Conservation (phyloP, 1,140 invertebrate species). For the Drosophila ohnishii region DNA sequence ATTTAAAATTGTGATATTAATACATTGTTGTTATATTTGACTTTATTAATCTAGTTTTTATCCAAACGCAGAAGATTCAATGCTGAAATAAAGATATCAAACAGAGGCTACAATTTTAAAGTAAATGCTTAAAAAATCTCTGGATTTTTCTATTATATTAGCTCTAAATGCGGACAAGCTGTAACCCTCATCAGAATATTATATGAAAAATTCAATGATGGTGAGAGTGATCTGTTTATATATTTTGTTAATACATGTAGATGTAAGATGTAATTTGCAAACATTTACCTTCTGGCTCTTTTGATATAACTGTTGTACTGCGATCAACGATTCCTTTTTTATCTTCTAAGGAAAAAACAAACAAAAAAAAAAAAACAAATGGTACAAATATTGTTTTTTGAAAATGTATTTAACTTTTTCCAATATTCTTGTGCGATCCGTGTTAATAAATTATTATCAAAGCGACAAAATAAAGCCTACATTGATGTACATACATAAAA, state of each 20-base stretch:
- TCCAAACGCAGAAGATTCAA: conserved; percentile 59
- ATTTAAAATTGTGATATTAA: conserved; percentile 3
- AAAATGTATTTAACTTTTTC: conserved; percentile 37
- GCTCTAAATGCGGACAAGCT: conserved; percentile 2
- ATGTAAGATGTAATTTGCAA: not conserved
- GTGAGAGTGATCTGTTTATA: conserved; percentile 1
- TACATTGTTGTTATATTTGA: conserved; percentile 2
- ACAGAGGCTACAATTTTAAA: conserved; percentile 18
- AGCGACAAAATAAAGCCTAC: not conserved
- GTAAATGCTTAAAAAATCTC: not conserved
- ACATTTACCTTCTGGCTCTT: conserved; percentile 91
- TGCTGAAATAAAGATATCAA: conserved; percentile 59
- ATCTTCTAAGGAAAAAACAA: conserved; percentile 86
- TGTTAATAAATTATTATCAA: not conserved
- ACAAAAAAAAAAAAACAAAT: conserved; percentile 41
- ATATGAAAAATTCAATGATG: not conserved
- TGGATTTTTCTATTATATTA: not conserved
- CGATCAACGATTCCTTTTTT: conserved; percentile 95
- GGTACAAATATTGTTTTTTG: conserved; percentile 59
- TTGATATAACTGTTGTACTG: conserved; percentile 96
- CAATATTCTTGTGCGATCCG: conserved; percentile 15
- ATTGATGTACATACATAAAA: not conserved
- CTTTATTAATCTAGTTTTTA: conserved; percentile 12
- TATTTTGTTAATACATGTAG: not conserved
- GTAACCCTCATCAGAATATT: not conserved